A percentile compares a stretch with the other conserved stretches of the same genome.
Conservation (phyloP, 2,113 vertebrate genomes). For the Tetraodon nigroviridis region DNA sequence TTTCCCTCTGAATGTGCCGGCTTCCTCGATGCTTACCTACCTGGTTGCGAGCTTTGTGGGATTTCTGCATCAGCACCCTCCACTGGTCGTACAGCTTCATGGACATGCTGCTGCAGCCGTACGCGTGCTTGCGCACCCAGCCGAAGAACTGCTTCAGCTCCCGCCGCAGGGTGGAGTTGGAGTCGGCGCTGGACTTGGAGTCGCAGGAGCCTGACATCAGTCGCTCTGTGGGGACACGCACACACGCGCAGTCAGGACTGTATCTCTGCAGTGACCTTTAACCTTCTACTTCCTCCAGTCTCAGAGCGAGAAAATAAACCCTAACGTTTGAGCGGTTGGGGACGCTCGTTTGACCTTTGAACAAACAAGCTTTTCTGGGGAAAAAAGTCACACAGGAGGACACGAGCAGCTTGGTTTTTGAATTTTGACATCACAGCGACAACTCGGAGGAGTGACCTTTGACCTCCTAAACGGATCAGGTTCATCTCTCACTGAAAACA, state of each 20-base stretch:
- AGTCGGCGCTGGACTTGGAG: conserved; percentile 85
- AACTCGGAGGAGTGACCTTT: no score
- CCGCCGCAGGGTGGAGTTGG: conserved; percentile 89
- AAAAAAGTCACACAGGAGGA: no score
- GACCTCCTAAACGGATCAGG: no score
- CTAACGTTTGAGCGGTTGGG: no score
- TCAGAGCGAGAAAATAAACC: no score
- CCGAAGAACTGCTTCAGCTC: conserved; percentile 98
- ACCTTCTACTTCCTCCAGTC: neutral
- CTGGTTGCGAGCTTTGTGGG: conserved; percentile 98
- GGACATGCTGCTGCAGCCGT: conserved; percentile 92
- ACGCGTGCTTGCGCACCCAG: conserved; percentile 94
- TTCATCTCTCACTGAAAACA: no score
- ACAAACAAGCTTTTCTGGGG: no score
- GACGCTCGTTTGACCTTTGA: no score
- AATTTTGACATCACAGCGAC: no score
- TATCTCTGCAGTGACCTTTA: neutral
- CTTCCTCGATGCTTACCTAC: conserved; percentile 82
- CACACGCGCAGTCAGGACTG: neutral
- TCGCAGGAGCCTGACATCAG: conserved; percentile 82
- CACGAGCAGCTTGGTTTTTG: no score
- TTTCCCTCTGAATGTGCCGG: conserved; percentile 6
- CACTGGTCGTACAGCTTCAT: conserved; percentile 99
- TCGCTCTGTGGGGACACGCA: conserved; percentile 67
- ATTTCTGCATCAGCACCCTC: conserved; percentile 97